A percentile compares a stretch with the other conserved stretches of the same genome.
These are phyloP conservation scores for Oscheius myriophilus DNA, from an alignment of 2,888 invertebrate genomes.

Conservation along the genomic window DNA sequence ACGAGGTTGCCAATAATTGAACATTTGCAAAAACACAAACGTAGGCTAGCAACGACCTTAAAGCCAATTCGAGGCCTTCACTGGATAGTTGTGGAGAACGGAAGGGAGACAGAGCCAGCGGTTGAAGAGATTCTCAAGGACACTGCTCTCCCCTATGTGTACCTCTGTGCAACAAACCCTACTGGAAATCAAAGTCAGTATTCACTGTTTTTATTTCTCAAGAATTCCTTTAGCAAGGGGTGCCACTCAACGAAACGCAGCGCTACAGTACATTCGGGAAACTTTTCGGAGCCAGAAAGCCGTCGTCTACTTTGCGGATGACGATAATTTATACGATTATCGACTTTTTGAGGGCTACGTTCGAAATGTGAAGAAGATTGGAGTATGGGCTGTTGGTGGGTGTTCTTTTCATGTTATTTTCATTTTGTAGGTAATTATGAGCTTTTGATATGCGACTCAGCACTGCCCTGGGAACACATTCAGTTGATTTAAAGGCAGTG, in stretches of 20 bases:
- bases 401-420: background rate
- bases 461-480: too few relatives aligned
- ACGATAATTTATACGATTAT: conserved; percentile 50
- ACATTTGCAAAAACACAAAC: background rate
- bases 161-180: conserved; percentile 40
- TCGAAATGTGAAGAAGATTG: conserved; percentile 43
- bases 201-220: too few relatives aligned
- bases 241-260: conserved; percentile 59
- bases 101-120: conserved; percentile 15
- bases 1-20: conserved; percentile 33
- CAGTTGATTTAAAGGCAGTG: too few relatives aligned
- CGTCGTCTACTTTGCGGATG: conserved; percentile 51
- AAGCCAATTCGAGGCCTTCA: conserved; percentile 48
- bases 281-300: conserved; percentile 29
- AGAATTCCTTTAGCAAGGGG: conserved; percentile 52
- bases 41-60: conserved; percentile 54
- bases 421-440: too few relatives aligned
- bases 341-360: conserved; percentile 46
- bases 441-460: too few relatives aligned
- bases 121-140: conserved; percentile 40
- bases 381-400: conserved; percentile 54
- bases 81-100: conserved; percentile 59
- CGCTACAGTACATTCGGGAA: conserved; percentile 47
- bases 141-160: conserved; percentile 41
- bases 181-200: conserved; percentile 46